Percentiles rank a stretch among this genome's conserved stretches.
Evolutionary conservation across 30 jellyfish, hydroid and myxozoan genomes (phyloP).

Genomic region (Aurelia coerulea): DNA sequence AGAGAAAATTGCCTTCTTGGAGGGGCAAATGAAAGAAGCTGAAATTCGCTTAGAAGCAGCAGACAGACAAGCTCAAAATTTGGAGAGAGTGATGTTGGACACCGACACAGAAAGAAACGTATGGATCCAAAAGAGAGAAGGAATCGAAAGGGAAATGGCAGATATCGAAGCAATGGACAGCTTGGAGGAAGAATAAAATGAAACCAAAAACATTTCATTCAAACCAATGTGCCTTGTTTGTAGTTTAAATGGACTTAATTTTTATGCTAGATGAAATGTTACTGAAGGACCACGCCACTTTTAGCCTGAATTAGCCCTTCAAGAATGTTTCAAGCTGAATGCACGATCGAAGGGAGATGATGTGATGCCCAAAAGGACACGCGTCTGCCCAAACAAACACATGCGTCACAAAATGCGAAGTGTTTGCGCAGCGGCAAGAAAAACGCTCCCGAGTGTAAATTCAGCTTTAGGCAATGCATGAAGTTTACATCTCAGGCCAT

Average conservation of each 20-base stretch:
- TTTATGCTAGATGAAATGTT: slow-evolving; percentile 33
- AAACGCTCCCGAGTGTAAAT: too few relatives aligned
- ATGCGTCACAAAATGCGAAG: too few relatives aligned
- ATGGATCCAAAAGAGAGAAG: slow-evolving; percentile 75
- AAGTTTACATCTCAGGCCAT: too few relatives aligned
- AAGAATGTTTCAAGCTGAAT: too few relatives aligned
- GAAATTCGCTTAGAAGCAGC: slow-evolving; percentile 93
- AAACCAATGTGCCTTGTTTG: slow-evolving; percentile 47
- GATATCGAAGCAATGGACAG: slow-evolving; percentile 74
- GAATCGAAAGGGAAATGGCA: slow-evolving; percentile 77
- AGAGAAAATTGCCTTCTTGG: slow-evolving; percentile 81
- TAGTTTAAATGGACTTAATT: slow-evolving; percentile 47
- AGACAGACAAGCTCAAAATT: slow-evolving; percentile 66
- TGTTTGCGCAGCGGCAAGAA: too few relatives aligned
- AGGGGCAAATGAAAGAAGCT: slow-evolving; percentile 86
- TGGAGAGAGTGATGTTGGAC: slow-evolving; percentile 79
- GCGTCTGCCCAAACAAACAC: background rate
- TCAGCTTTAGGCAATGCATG: too few relatives aligned
- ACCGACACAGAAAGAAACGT: slow-evolving; percentile 68
- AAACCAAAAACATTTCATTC: background rate
- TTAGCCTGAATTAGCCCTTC: background rate
- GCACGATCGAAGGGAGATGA: too few relatives aligned
- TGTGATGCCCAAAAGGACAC: too few relatives aligned
- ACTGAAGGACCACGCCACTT: slow-evolving; percentile 5
- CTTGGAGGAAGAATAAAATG: slow-evolving; percentile 2